Evolutionary conservation across 1,140 invertebrate species (phyloP).

Genomic region (Drosophila pruinosa): DNA sequence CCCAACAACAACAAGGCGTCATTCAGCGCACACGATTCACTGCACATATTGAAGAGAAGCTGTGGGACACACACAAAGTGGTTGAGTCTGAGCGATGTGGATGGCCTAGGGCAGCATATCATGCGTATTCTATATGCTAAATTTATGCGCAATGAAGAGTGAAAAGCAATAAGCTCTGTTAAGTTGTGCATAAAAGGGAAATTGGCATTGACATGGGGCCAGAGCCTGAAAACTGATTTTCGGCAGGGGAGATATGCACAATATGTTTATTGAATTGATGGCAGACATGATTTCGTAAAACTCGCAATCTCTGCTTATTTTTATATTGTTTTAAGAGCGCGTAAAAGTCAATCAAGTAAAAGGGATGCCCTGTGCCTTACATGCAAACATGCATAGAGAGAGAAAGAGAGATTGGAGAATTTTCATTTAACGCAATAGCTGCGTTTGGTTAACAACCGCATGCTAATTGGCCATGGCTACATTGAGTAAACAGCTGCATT

Average conservation of each 20-base stretch:
- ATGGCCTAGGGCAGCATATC: constrained; percentile 33
- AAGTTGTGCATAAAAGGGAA: constrained; percentile 77
- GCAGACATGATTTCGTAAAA: background rate
- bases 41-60: constrained; percentile 38
- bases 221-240: too few species aligned
- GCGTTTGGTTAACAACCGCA: constrained; percentile 38
- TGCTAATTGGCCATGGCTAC: constrained; percentile 42
- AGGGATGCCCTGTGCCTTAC: background rate
- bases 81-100: constrained; percentile 38
- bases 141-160: constrained; percentile 78
- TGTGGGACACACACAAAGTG: constrained; percentile 27
- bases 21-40: constrained; percentile 21
- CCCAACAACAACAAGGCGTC: background rate
- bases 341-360: background rate
- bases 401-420: too few species aligned
- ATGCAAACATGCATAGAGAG: too few species aligned
- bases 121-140: constrained; percentile 64
- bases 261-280: constrained; percentile 57
- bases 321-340: background rate
- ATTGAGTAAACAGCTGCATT: constrained; percentile 49
- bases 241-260: background rate
- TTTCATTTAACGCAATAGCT: background rate
- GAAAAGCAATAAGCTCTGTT: constrained; percentile 77
- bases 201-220: constrained; percentile 67
- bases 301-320: background rate